Evolutionary conservation across 2,797 vertebrate genomes (phyloP).

Genomic region (Platalea minor): DNA sequence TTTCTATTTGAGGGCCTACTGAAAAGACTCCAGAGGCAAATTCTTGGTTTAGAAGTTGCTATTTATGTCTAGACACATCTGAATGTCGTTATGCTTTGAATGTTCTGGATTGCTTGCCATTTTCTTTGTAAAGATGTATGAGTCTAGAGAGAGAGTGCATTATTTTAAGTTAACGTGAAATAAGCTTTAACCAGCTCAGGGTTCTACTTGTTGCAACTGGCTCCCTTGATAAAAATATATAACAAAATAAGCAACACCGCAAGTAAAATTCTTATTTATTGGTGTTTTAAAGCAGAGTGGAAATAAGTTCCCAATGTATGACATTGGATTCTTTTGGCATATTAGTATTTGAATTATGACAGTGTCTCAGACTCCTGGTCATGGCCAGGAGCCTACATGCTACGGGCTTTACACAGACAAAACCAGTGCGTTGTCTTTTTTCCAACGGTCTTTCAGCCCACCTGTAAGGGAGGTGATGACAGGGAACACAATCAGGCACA

Average conservation of each 20-base stretch:
- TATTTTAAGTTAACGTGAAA: conserved; percentile 22
- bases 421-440: neutral
- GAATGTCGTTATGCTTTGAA: conserved; percentile 26
- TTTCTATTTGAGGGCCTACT: conserved; percentile 33
- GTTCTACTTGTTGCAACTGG: neutral
- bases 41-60: conserved; percentile 51
- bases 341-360: neutral
- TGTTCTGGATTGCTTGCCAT: conserved; percentile 15
- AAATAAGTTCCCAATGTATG: neutral
- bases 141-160: neutral
- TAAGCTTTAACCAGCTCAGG: neutral
- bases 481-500: neutral
- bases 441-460: neutral
- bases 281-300: neutral
- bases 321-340: neutral
- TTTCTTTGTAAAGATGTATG: conserved; percentile 14
- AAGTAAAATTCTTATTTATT: neutral
- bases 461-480: neutral
- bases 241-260: neutral
- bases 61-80: conserved; percentile 58
- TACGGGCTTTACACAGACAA: neutral
- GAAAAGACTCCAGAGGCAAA: conserved; percentile 52
- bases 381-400: neutral
- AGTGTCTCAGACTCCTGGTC: neutral
- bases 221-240: neutral